Conservation (phyloP, 2,797 vertebrate genomes). For the Dendrocincla fuliginosa region DNA sequence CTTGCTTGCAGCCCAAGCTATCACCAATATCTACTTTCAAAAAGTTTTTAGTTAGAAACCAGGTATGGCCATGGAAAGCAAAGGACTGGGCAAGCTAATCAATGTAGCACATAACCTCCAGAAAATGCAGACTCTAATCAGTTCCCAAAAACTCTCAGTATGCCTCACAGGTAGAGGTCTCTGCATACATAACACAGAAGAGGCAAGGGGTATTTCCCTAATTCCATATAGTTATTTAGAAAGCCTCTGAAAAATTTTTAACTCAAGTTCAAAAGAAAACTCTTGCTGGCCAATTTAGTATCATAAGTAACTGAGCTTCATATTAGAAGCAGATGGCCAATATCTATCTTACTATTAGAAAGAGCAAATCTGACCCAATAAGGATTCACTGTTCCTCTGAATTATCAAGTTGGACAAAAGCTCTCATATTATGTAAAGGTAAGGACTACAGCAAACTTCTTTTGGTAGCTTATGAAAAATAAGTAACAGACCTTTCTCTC, state of each 20-base stretch:
- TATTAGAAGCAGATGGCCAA: not conserved
- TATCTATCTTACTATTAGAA: not conserved
- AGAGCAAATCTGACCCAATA: not conserved
- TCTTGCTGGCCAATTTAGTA: not conserved
- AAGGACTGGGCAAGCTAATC: not conserved
- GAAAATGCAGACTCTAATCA: not conserved
- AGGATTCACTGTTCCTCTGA: not conserved
- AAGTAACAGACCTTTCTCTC: slow-evolving; percentile 87
- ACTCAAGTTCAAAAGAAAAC: not conserved
- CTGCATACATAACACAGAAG: not conserved
- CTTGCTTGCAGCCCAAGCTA: not conserved
- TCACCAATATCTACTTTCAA: not conserved
- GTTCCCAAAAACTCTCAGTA: not conserved
- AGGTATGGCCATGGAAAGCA: not conserved
- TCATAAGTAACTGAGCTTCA: not conserved
- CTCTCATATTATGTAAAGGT: not conserved
- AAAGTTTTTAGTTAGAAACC: not conserved
- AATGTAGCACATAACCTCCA: not conserved
- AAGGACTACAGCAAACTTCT: not conserved
- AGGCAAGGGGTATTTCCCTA: not conserved
- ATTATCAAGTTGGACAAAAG: not conserved
- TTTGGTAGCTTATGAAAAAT: not conserved
- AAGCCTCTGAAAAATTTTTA: not conserved
- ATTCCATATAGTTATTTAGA: not conserved
- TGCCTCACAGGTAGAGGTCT: not conserved